phyloP scores from a whole-genome alignment of 2,797 vertebrate genomes.

The Propithecus deckenii region DNA sequence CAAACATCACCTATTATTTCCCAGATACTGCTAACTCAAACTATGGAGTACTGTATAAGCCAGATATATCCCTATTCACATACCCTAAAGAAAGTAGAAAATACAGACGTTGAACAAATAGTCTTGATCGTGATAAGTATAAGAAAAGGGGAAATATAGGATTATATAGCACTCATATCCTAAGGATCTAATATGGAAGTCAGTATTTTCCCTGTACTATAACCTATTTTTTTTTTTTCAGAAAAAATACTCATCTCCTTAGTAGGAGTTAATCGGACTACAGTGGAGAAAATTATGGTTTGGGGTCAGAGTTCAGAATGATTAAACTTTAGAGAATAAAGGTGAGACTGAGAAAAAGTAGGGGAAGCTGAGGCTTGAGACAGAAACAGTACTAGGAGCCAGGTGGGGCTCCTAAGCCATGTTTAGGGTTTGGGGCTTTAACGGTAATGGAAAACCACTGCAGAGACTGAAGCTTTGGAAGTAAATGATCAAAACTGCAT shows the following conservation, averaged over 20 bases:
- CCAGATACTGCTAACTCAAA: neutral
- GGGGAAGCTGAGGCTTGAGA: neutral
- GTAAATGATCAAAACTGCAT: neutral
- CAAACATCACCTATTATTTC: neutral
- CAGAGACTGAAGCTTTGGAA: neutral
- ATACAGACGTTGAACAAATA: neutral
- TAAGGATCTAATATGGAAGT: neutral
- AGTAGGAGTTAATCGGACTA: neutral
- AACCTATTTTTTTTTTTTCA: neutral
- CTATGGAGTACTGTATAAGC: neutral
- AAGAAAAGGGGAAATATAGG: neutral
- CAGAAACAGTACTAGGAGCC: neutral
- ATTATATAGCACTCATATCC: neutral
- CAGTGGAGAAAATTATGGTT: too few relatives aligned
- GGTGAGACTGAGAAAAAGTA: neutral
- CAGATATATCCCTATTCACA: neutral
- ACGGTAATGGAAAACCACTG: neutral
- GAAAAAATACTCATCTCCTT: neutral
- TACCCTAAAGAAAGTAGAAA: neutral
- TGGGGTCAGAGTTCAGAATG: neutral
- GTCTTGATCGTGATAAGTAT: neutral
- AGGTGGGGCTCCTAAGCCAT: rapidly evolving
- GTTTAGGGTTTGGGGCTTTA: neutral
- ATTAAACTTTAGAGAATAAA: neutral
- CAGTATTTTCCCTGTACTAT: neutral